Base-by-base conservation (phyloP, 2,888 invertebrate species). In the Drosophila austrosaltans region DNA sequence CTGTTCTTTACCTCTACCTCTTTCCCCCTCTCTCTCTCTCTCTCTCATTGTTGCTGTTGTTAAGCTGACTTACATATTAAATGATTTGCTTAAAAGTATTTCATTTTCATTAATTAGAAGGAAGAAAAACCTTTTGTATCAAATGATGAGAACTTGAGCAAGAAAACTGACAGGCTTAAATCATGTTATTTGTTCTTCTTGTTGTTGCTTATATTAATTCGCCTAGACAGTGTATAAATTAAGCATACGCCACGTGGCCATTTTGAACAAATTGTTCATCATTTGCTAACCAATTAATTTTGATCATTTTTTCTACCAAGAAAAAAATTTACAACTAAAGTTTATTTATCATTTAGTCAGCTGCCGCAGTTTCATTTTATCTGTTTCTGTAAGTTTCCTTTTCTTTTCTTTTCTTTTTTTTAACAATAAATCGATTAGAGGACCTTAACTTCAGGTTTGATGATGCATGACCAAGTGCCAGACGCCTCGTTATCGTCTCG, bases 401-500 rank as follows among this genome's bases (percentile, higher is more conserved):
- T 72, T 69, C 61, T 63, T 54, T 22, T 44, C 64, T 64, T 78
- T 76, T 83, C 63, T 78, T 76, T 63, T 65, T 58, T 69, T 64
- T 70, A 63, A 68, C 69, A 78, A 81, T 78, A 81, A 88, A 83
- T 83, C 87, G 82, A 89, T 83, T 83, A 83, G 60, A 28, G 22
- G 44, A 48, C 54, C 12, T 54, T 22, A 32, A 6, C 54, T 39
- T 40, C 16, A 39, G 32, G 39, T 28, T 70, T 77, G 66, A 66
- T 72, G 73, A 83, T 69, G 83, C 86, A 69, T 70, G 78, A 59
- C 70, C 59, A 72, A 72, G 76, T 70, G 72, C 72, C 74, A 75
- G 66, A 63, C 65, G 64, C 67, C 67, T 82, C 78, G 78, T 89
- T 83, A 83, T 87, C 82, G 63, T 66, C 54, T 36, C 66, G 57